These are phyloP conservation scores for Agyllia agylla DNA, from an alignment of 2,888 invertebrate species.

Conservation along the genomic window DNA sequence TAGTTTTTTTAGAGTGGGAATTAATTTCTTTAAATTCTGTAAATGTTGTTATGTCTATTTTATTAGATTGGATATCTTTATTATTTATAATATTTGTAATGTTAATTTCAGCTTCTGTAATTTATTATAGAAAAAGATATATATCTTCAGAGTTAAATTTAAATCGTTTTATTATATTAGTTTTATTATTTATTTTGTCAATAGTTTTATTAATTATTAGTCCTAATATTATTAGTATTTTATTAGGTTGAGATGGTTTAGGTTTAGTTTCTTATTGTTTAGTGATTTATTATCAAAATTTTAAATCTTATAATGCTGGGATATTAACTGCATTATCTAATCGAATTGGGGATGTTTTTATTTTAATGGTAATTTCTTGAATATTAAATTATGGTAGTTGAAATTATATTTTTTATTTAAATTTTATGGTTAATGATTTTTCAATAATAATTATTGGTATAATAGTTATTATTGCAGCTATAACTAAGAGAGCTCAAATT, in stretches of 20 bases:
- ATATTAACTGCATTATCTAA: slow-evolving; percentile 95
- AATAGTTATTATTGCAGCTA: slow-evolving; percentile 90
- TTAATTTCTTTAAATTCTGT: slow-evolving; percentile 88
- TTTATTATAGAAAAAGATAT: slow-evolving; percentile 93
- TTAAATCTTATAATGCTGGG: slow-evolving; percentile 93
- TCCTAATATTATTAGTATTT: slow-evolving; percentile 94
- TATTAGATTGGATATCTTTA: slow-evolving; percentile 93
- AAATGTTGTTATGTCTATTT: slow-evolving; percentile 88
- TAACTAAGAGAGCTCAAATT: slow-evolving; percentile 97
- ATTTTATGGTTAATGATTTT: slow-evolving; percentile 86
- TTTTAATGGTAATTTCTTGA: slow-evolving; percentile 92
- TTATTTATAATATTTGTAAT: slow-evolving; percentile 93
- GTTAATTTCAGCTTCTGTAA: slow-evolving; percentile 93
- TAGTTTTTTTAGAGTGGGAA: slow-evolving; percentile 90
- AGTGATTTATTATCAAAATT: slow-evolving; percentile 95
- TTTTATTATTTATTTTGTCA: slow-evolving; percentile 93
- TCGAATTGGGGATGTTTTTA: slow-evolving; percentile 95
- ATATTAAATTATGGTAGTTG: slow-evolving; percentile 90
- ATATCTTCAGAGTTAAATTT: slow-evolving; percentile 90
- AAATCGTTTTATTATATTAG: slow-evolving; percentile 93
- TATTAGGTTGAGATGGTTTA: slow-evolving; percentile 95
- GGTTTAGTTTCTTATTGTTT: slow-evolving; percentile 95
- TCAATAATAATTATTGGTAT: slow-evolving; percentile 84
- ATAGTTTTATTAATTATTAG: slow-evolving; percentile 94
- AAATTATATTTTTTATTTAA: slow-evolving; percentile 90